Evolutionary conservation across 1,140 invertebrate genomes (phyloP).

Genomic region (Drosophila ohnishii): DNA sequence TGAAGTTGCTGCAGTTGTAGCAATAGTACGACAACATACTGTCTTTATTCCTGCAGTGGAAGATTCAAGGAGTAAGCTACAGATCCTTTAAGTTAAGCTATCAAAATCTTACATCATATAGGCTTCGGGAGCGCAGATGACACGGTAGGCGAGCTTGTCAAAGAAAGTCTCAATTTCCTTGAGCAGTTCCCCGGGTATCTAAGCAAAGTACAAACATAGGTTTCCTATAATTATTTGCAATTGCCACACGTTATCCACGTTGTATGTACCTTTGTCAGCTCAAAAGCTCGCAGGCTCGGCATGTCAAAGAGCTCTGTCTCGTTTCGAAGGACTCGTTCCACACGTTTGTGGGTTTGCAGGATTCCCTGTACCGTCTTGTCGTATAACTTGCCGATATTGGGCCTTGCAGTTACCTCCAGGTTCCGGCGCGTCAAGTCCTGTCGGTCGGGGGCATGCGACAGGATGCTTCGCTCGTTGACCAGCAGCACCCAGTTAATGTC

Average conservation of each 20-base stretch:
- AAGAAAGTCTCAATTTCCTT: conserved; percentile 50
- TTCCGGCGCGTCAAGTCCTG: conserved; percentile 38
- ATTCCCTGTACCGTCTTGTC: conserved; percentile 26
- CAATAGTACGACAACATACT: conserved; percentile 48
- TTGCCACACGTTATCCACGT: neutral
- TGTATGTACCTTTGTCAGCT: conserved; percentile 21
- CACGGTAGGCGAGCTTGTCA: conserved; percentile 66
- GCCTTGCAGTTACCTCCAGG: conserved; percentile 12
- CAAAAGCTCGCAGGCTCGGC: neutral
- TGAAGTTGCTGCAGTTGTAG: conserved; percentile 48
- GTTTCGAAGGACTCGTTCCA: conserved; percentile 26
- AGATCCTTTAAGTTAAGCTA: neutral
- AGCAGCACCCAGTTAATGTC: conserved; percentile 50
- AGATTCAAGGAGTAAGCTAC: neutral
- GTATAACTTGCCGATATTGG: conserved; percentile 58
- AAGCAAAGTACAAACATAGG: neutral
- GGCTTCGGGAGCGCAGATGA: conserved; percentile 48
- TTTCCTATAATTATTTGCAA: neutral
- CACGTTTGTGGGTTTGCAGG: conserved; percentile 25
- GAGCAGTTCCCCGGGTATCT: conserved; percentile 44
- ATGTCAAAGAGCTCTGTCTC: conserved; percentile 28
- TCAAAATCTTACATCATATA: conserved; percentile 58
- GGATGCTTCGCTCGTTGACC: conserved; percentile 50
- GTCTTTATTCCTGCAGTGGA: conserved; percentile 30
- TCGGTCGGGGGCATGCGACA: conserved; percentile 32